A percentile compares a stretch with the other conserved stretches of the same genome.
Evolutionary conservation across 2,113 vertebrate species (phyloP).

Genomic region (Mohoua ochrocephala): DNA sequence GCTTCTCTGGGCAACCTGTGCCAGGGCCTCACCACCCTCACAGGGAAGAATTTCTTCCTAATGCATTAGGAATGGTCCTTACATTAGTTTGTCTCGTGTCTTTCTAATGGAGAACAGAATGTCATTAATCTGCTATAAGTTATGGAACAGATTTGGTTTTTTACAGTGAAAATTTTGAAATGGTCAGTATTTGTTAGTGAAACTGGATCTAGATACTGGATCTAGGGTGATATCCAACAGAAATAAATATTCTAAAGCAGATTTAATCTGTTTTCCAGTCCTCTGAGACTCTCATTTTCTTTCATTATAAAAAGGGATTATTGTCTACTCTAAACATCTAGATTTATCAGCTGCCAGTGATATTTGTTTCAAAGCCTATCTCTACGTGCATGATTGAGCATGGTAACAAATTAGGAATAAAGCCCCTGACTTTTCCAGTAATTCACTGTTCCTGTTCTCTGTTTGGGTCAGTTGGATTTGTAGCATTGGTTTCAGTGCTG

Average conservation of each 20-base stretch:
- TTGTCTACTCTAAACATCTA: neutral
- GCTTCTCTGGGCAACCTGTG: neutral
- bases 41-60: neutral
- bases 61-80: neutral
- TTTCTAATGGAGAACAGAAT: neutral
- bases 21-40: accelerated
- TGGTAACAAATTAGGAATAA: neutral
- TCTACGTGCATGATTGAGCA: neutral
- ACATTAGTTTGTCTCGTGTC: neutral
- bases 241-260: neutral
- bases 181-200: neutral
- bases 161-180: neutral
- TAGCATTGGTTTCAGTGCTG: neutral
- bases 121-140: neutral
- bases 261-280: neutral
- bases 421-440: neutral
- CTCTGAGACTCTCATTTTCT: neutral
- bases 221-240: neutral
- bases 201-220: neutral
- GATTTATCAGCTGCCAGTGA: neutral
- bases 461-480: neutral
- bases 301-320: neutral
- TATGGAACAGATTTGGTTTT: neutral
- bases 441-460: neutral
- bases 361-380: neutral